Evolutionary conservation across 2,888 invertebrate species (phyloP).

Genomic region (Rotaria macrura): DNA sequence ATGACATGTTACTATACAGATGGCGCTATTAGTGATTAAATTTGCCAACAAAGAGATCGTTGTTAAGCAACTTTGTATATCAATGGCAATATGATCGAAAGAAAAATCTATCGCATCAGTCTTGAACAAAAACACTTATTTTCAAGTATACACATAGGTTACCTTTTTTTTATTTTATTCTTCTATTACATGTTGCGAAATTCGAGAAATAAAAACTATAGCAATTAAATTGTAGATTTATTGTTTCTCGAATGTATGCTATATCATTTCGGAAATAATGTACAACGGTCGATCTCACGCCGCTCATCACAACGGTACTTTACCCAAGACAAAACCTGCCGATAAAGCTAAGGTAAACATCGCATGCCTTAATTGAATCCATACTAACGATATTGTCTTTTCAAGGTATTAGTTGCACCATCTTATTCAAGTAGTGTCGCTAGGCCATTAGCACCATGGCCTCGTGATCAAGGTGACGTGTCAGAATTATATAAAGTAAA

Average conservation of each 20-base stretch:
- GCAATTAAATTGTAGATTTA: not conserved
- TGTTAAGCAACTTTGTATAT: not conserved
- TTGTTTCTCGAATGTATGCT: not conserved
- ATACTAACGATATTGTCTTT: not conserved
- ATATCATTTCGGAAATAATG: not conserved
- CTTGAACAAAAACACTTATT: not conserved
- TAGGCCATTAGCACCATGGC: not conserved
- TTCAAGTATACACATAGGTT: not conserved
- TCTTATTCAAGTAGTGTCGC: not conserved
- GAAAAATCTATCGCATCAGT: not conserved
- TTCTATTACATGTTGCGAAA: not conserved
- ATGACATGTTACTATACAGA: not conserved
- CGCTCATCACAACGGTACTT: not conserved
- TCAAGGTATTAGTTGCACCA: not conserved
- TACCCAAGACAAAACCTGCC: not conserved
- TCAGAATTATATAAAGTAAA: slow-evolving; percentile 10
- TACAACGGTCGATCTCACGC: not conserved
- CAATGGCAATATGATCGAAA: not conserved
- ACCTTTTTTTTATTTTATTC: not conserved
- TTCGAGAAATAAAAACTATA: not conserved
- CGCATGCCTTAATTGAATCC: not conserved
- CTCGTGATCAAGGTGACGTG: slow-evolving; percentile 1
- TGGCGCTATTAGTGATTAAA: not conserved
- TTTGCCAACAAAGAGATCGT: not conserved
- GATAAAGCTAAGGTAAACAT: not conserved